Evolutionary conservation across 2,888 invertebrate genomes (phyloP).

Genomic region (Harpalus rubripes): DNA sequence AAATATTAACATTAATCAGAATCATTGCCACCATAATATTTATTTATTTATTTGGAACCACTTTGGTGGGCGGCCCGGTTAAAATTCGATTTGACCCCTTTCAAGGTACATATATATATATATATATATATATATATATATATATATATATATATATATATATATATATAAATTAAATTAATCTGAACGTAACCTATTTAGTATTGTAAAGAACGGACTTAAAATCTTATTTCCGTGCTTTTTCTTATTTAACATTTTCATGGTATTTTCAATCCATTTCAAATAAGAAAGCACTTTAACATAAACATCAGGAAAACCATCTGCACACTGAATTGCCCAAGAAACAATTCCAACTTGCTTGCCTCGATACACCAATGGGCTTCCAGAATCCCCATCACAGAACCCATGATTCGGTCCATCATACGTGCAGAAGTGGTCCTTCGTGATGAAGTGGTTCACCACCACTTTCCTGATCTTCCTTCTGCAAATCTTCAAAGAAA

Average conservation of each 20-base stretch:
- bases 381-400: constrained; percentile 18
- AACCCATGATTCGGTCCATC: not conserved
- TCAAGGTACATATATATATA: too few species aligned
- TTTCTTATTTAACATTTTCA: not conserved
- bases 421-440: constrained; percentile 13
- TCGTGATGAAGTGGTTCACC: not conserved
- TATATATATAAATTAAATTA: too few species aligned
- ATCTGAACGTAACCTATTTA: too few species aligned
- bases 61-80: too few species aligned
- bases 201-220: too few species aligned
- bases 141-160: too few species aligned
- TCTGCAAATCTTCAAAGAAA: not conserved
- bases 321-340: not conserved
- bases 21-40: too few species aligned
- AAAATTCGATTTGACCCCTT: too few species aligned
- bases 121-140: too few species aligned
- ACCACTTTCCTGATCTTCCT: constrained; percentile 1
- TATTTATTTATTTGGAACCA: too few species aligned
- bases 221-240: too few species aligned
- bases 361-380: not conserved
- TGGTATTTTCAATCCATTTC: not conserved
- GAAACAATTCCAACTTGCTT: constrained; percentile 14
- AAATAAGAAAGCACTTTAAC: not conserved
- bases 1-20: too few species aligned
- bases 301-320: constrained; percentile 12